Evolutionary conservation across 2,113 vertebrate species (phyloP).

Genomic region (Nothoprocta pentlandii): DNA sequence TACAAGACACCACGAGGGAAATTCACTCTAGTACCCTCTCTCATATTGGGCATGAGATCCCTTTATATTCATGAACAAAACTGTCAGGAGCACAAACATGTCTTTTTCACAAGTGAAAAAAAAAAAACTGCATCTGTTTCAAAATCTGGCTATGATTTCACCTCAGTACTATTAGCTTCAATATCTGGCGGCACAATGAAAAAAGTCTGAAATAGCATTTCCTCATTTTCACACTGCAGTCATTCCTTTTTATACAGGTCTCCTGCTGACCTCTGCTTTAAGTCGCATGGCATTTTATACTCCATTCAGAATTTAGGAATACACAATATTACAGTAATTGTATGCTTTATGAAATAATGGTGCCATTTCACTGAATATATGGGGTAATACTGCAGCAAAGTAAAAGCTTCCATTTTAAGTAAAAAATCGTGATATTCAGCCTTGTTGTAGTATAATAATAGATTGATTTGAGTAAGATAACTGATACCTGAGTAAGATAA

Average conservation of each 20-base stretch:
- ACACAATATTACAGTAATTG: not conserved
- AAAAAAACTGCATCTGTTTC: not conserved
- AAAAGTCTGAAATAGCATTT: not conserved
- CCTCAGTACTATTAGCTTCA: not conserved
- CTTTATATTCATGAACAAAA: not conserved
- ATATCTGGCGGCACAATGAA: not conserved
- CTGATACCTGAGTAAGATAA: not conserved
- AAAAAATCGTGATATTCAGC: not conserved
- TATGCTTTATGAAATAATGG: not conserved
- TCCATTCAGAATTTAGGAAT: not conserved
- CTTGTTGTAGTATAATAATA: not conserved
- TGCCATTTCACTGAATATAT: not conserved
- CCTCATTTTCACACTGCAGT: not conserved
- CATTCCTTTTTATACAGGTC: not conserved
- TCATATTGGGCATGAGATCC: not conserved
- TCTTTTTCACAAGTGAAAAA: not conserved
- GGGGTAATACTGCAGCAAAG: not conserved
- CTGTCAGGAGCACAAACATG: not conserved
- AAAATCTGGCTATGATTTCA: not conserved
- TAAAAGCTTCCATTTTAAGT: not conserved
- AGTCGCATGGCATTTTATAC: not conserved
- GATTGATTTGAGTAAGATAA: not conserved
- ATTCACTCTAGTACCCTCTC: not conserved
- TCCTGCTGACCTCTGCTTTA: not conserved
- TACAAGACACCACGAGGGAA: not conserved